phyloP scores from a whole-genome alignment of 64 coral and sea anemone species.

The Anthopleura sola region DNA sequence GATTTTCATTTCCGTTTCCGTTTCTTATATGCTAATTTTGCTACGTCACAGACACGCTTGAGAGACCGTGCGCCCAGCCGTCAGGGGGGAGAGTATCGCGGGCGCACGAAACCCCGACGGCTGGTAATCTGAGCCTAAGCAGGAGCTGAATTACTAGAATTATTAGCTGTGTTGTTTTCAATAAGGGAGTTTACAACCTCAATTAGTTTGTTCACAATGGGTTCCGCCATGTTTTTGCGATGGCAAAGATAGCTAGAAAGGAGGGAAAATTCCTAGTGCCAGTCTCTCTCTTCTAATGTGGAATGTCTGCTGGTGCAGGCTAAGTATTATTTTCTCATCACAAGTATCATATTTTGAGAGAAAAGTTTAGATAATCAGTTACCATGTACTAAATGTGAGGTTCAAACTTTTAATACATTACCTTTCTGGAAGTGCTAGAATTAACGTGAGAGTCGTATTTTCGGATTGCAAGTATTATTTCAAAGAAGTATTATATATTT shows the following conservation, averaged over 20 bases:
- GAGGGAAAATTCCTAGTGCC: constrained; percentile 28
- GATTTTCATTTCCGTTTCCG: too few species aligned
- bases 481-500: constrained; percentile 5
- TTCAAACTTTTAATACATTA: too few species aligned
- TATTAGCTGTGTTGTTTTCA: constrained; percentile 31
- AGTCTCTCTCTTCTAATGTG: constrained; percentile 31
- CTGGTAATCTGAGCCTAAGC: too few species aligned
- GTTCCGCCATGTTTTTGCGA: constrained; percentile 35
- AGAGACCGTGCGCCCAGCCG: too few species aligned
- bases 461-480: constrained; percentile 7
- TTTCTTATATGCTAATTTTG: too few species aligned
- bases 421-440: too few species aligned
- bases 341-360: constrained; percentile 28
- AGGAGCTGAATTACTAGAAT: constrained; percentile 22
- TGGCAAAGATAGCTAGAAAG: constrained; percentile 6
- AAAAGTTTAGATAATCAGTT: too few species aligned
- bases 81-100: too few species aligned
- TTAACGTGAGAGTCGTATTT: constrained; percentile 28
- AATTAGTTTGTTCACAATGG: constrained; percentile 27
- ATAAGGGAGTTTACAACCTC: constrained; percentile 38
- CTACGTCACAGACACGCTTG: too few species aligned
- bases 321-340: constrained; percentile 25
- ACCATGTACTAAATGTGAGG: too few species aligned
- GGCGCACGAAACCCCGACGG: too few species aligned
- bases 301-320: too few species aligned